These are phyloP conservation scores for Hiodon alosoides DNA, from an alignment of 2,113 vertebrate genomes.

Conservation along the genomic window DNA sequence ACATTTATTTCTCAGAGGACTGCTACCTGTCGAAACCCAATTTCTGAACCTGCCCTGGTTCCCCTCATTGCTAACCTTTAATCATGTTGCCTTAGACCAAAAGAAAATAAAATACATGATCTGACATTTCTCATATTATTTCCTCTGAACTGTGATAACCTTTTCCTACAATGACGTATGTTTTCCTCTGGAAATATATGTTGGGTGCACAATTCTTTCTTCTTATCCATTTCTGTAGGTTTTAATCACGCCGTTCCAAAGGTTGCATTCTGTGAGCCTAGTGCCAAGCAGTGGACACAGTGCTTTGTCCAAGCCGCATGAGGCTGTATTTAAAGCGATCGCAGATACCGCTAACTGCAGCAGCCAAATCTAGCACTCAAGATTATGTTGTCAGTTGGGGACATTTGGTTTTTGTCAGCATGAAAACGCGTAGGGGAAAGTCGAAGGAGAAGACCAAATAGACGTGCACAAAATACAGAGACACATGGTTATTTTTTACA, in stretches of 20 bases:
- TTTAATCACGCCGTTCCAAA: slow-evolving; percentile 41
- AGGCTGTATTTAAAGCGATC: too few relatives aligned
- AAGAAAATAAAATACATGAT: slow-evolving; percentile 14
- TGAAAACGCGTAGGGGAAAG: too few relatives aligned
- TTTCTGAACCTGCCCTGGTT: slow-evolving; percentile 6
- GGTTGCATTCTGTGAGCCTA: background rate
- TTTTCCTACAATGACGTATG: slow-evolving; percentile 36
- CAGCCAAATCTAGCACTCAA: too few relatives aligned
- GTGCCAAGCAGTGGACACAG: background rate
- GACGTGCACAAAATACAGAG: too few relatives aligned
- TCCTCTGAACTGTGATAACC: slow-evolving; percentile 49
- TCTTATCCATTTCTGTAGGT: slow-evolving; percentile 48
- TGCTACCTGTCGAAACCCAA: slow-evolving; percentile 20
- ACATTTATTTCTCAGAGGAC: slow-evolving; percentile 22
- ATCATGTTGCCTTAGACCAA: slow-evolving; percentile 13
- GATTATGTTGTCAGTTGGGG: too few relatives aligned
- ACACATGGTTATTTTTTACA: too few relatives aligned
- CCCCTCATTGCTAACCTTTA: slow-evolving; percentile 15
- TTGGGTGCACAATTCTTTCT: slow-evolving; percentile 36
- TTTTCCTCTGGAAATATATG: slow-evolving; percentile 24
- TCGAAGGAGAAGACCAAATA: too few relatives aligned
- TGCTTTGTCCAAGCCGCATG: too few relatives aligned
- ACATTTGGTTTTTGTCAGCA: too few relatives aligned
- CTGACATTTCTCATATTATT: slow-evolving; percentile 31
- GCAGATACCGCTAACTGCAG: too few relatives aligned